phyloP scores from a whole-genome alignment of 1,140 invertebrate genomes.

The Bombus balteatus region DNA sequence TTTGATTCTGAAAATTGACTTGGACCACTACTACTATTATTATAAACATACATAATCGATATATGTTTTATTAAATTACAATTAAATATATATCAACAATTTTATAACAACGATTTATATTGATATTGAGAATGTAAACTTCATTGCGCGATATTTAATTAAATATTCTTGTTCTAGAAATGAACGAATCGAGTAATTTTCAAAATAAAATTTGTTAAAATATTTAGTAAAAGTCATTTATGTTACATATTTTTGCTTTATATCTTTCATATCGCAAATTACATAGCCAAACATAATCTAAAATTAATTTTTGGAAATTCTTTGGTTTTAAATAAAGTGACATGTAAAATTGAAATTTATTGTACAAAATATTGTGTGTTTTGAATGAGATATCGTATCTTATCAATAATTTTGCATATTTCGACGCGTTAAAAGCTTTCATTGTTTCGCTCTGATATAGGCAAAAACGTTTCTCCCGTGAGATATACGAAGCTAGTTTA shows the following conservation, averaged over 20 bases:
- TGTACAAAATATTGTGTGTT: background rate
- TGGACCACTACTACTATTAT: too few relatives aligned
- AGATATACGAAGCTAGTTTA: background rate
- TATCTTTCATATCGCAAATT: background rate
- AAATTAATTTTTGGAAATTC: background rate
- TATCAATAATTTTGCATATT: background rate
- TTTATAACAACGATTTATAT: too few relatives aligned
- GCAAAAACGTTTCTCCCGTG: background rate
- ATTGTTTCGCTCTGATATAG: background rate
- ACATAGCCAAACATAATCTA: background rate
- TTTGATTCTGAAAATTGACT: too few relatives aligned
- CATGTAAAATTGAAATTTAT: background rate
- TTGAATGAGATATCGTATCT: background rate
- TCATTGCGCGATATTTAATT: background rate
- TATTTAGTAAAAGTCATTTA: background rate
- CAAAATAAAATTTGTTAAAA: background rate
- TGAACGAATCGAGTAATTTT: background rate
- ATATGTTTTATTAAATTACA: too few relatives aligned
- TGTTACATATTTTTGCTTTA: background rate
- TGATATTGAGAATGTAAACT: background rate
- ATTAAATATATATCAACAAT: too few relatives aligned
- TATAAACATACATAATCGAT: too few relatives aligned
- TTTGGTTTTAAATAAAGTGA: background rate
- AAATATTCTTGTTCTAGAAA: background rate
- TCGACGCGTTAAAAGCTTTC: background rate